These are phyloP conservation scores for Dolichomitus sp. DNA, from an alignment of 2,888 invertebrate species.

Conservation along the genomic window DNA sequence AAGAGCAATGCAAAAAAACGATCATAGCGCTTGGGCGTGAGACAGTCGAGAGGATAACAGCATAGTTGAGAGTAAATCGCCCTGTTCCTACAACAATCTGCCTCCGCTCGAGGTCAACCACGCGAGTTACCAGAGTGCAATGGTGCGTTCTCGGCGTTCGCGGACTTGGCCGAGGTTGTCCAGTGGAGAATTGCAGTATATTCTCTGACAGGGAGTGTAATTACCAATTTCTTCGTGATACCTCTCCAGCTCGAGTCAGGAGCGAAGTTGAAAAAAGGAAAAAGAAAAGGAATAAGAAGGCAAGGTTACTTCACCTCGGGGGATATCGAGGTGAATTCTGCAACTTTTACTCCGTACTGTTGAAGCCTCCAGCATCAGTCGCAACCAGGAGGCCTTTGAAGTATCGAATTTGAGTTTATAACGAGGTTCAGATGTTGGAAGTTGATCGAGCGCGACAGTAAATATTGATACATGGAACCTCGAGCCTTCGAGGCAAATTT, in stretches of 20 bases:
- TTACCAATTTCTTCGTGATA: slow-evolving; percentile 66
- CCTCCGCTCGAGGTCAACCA: slow-evolving; percentile 56
- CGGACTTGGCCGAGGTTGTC: slow-evolving; percentile 60
- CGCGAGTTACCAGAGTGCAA: slow-evolving; percentile 39
- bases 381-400: slow-evolving; percentile 3
- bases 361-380: not conserved
- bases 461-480: slow-evolving; percentile 11
- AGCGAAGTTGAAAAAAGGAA: slow-evolving; percentile 30
- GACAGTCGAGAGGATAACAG: slow-evolving; percentile 37
- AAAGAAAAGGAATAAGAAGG: slow-evolving; percentile 23
- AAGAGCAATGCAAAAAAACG: not conserved
- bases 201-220: slow-evolving; percentile 57
- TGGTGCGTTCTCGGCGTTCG: slow-evolving; percentile 44
- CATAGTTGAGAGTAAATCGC: slow-evolving; percentile 45
- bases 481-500: slow-evolving; percentile 3
- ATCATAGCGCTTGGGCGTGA: slow-evolving; percentile 36
- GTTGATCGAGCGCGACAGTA: slow-evolving; percentile 1
- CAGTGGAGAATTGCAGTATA: slow-evolving; percentile 56
- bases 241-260: slow-evolving; percentile 53
- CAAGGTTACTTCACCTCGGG: slow-evolving; percentile 55
- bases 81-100: slow-evolving; percentile 41
- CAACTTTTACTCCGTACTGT: slow-evolving; percentile 24
- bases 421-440: not conserved
- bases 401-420: slow-evolving; percentile 8
- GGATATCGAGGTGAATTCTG: slow-evolving; percentile 42